Evolutionary conservation across 2,113 vertebrate genomes (phyloP), one percentile per base, ranked within the genome.

Genomic region (Ondatra zibethicus): DNA sequence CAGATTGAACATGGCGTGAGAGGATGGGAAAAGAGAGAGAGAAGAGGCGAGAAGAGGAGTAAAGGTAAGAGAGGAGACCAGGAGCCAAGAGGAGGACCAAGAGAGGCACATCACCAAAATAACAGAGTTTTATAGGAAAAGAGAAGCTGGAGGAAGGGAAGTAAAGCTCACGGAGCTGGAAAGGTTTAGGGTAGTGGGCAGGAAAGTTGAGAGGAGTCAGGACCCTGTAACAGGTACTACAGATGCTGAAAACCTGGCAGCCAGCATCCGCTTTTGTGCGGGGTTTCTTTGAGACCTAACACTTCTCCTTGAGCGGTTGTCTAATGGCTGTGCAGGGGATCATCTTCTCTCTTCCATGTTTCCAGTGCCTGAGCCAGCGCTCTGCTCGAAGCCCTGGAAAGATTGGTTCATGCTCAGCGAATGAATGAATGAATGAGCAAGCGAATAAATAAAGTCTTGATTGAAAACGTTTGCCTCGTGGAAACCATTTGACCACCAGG

Each of bases 381-480:
- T 36, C 8, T 88, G 45, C 27, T 95, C 14, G 61, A 73, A 87
- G 61, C 70, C 76, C 52, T 72, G 85, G 94, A 85, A 52, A 93
- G 29, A 92, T 55, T 58, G 31, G n/a, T 55, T 13, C 19, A 52
- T 66, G 29, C 58, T n/a, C 45, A 87, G 77, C 31, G 42, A 75
- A 88, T 52, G 23, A 82, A 78, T 52, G 23, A 82, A 78, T 14
- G 58, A 16, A n/a, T 29, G 33, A 77, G 47, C 33, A 78, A 88
- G 31, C 42, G 33, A 88, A 87, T 86, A 66, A 84, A 77, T 66
- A 93, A 72, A 92, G 84, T 52, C 33, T 88, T 68, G 33, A 65
- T 88, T 88, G 17, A 58, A 90, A 70, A 92, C 90, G 27, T 42
- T 9, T n/a, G 42, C 16, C 85, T 61, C 87, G 39, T 9, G 88